phyloP scores from a whole-genome alignment of 2,797 vertebrate genomes.

The Paguma larvata region DNA sequence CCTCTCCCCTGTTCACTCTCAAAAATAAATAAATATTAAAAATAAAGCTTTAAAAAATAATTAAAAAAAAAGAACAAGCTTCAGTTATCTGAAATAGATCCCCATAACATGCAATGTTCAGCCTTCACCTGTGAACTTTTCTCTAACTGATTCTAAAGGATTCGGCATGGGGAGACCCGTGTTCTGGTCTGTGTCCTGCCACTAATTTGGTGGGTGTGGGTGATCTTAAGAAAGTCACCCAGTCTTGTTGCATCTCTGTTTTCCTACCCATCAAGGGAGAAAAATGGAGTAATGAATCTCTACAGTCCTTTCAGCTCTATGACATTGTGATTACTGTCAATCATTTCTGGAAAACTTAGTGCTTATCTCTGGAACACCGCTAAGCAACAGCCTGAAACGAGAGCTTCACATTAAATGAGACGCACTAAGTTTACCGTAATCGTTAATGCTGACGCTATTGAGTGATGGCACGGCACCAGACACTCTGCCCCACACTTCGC shows the following conservation, averaged over 20 bases:
- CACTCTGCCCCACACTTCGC: not conserved
- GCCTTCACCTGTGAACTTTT: not conserved
- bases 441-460: no score
- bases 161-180: not conserved
- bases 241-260: not conserved
- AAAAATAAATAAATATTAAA: no score
- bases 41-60: no score
- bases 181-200: not conserved
- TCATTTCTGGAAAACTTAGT: conserved; percentile 61
- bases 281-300: conserved; percentile 41
- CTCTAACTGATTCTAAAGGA: not conserved
- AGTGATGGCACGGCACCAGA: not conserved
- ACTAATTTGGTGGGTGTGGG: not conserved
- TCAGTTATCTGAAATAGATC: conserved; percentile 5
- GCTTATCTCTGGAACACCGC: conserved; percentile 63
- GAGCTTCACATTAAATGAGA: conserved; percentile 40
- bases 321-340: conserved; percentile 43
- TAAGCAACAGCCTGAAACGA: conserved; percentile 59
- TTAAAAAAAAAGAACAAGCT: conserved; percentile 1
- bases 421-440: not conserved
- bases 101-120: not conserved
- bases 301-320: conserved; percentile 19
- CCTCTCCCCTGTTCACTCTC: no score
- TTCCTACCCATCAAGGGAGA: conserved; percentile 2
- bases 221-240: conserved; percentile 27